These are phyloP conservation scores for Ophthalmolycus amberensis DNA, from an alignment of 2,113 vertebrate species.

Conservation along the genomic window DNA sequence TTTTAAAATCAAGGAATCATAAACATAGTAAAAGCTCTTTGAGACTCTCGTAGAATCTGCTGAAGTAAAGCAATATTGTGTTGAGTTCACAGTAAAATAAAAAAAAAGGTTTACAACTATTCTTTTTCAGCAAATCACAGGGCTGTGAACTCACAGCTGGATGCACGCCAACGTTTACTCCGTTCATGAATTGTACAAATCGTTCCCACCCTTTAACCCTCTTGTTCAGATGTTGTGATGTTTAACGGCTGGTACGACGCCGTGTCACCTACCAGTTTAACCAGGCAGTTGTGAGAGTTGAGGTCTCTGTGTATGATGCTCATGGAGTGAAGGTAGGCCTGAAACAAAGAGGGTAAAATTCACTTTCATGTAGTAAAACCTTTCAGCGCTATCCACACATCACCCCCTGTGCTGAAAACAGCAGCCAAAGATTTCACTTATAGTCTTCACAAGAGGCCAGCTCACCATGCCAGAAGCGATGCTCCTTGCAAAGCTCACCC, in stretches of 20 bases:
- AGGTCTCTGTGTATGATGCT: conserved; percentile 94
- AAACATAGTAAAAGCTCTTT: background rate
- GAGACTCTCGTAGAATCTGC: background rate
- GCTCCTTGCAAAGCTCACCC: conserved; percentile 94
- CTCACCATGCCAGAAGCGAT: conserved; percentile 97
- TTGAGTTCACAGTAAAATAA: background rate
- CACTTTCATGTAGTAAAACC: background rate
- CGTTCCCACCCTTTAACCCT: background rate
- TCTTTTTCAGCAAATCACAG: background rate
- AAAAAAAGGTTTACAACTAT: background rate
- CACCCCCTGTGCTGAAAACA: conserved; percentile 9
- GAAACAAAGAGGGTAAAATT: conserved; percentile 44
- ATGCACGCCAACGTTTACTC: background rate
- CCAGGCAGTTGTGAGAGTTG: conserved; percentile 96
- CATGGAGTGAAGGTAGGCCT: conserved; percentile 96
- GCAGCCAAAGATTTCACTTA: conserved; percentile 2
- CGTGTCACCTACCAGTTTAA: conserved; percentile 90
- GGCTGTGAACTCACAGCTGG: background rate
- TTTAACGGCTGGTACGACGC: background rate
- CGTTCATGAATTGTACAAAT: background rate
- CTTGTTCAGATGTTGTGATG: background rate
- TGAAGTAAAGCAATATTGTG: background rate
- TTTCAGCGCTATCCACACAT: background rate
- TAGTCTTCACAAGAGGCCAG: conserved; percentile 25
- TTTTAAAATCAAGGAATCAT: background rate